Percentiles rank a stretch among this genome's conserved stretches.
These are phyloP conservation scores for Mesoligia furuncula DNA, from an alignment of 2,888 invertebrate species.

Conservation along the genomic window DNA sequence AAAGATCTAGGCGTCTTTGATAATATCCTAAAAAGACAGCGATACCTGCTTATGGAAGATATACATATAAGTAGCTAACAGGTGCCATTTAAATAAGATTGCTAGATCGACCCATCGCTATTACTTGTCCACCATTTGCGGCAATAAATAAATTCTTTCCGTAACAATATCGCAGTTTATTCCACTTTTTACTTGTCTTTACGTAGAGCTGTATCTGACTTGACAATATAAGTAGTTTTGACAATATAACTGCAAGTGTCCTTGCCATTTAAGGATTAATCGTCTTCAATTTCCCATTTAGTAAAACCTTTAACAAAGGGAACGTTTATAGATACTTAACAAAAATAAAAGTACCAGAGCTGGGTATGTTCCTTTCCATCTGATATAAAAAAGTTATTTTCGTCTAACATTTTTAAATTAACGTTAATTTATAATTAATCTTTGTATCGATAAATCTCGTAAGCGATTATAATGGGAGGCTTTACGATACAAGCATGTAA, in stretches of 20 bases:
- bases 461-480: conserved; percentile 44
- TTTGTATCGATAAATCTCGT: conserved; percentile 50
- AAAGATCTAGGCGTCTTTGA: not conserved
- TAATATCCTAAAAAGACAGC: not conserved
- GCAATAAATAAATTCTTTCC: conserved; percentile 41
- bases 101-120: conserved; percentile 17
- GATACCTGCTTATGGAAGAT: not conserved
- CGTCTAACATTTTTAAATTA: conserved; percentile 57
- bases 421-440: conserved; percentile 55
- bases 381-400: conserved; percentile 49
- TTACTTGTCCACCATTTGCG: conserved; percentile 12
- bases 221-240: conserved; percentile 52
- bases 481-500: conserved; percentile 60
- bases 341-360: not conserved
- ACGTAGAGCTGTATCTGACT: conserved; percentile 28
- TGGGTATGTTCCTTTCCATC: not conserved
- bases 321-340: not conserved
- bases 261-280: conserved; percentile 43
- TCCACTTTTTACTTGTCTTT: conserved; percentile 37
- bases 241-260: conserved; percentile 54
- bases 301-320: conserved; percentile 31
- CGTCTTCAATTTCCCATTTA: conserved; percentile 38
- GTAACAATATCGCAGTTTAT: conserved; percentile 45
- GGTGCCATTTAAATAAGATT: not conserved
- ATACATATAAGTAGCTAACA: not conserved